Base-by-base conservation (phyloP, 1,140 invertebrate genomes). In the Rhopalosiphum maidis region DNA sequence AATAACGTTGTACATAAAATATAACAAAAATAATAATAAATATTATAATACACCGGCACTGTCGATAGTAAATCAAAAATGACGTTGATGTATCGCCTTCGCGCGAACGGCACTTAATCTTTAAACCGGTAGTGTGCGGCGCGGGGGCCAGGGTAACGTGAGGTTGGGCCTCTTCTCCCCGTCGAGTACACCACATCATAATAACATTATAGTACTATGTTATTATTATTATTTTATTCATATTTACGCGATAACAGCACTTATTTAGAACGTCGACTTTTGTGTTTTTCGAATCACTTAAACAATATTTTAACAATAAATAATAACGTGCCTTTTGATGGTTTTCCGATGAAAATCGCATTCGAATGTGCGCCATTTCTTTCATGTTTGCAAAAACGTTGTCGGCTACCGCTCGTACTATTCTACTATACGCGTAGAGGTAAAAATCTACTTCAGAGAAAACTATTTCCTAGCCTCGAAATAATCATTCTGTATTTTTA, bases 41-140 rank as follows among this genome's bases (percentile, higher is more conserved):
- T 48, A 87, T n/a, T 48, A 87, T 87, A 87, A 87, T 51, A 48
- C 3, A n/a, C 85, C 7, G 8, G 35, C 37, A 37, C 48, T 91
- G 48, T 93, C 91, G 82, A 93, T 93, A 93, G 46, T 85, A 93
- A 48, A 93, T 93, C 90, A 93, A 93, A 93, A 86, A 85, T 43
- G 82, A 93, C 91, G 37, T 93, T 93, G 91, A 93, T 93, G 82
- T 93, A 93, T 93, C 54, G 82, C 82, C 23, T 90, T 43, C 35
- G 23, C 22, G 23, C 46, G 35, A 22, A 15, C 25, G 35, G 23
- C 82, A 55, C 91, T 93, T 93, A 83, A 93, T 85, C 91, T 86
- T 51, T 54, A 86, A 83, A n/a, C 48, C 15, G 35, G 9, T 8
- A 2, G 48, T 25, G 23, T 25, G 23, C 25, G 25, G 9, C 37